Evolutionary conservation across 2,113 vertebrate genomes (phyloP), one percentile per base, ranked within the genome.

Genomic region (Mugil cephalus): DNA sequence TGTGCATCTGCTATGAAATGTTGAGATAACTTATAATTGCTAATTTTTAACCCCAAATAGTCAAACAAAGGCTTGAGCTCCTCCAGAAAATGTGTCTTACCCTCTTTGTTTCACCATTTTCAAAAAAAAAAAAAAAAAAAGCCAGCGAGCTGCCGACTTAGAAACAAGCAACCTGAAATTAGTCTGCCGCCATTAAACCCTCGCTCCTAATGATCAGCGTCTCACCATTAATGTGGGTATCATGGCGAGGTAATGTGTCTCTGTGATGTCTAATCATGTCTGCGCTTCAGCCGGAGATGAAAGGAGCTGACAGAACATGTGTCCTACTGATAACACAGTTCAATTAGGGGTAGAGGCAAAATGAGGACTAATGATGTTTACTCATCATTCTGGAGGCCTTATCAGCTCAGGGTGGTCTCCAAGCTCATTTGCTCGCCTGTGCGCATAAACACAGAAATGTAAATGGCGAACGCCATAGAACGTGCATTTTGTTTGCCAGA

Each of bases 341-440:
- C 69, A 86, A 85, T 92, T 87, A 91, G 54, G 17, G 68, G 46
- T 50, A 73, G 71, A 70, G 75, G 47, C 59, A 65, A 68, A 72
- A 50, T 54, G 71, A 66, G 50, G 77, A 66, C 80, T 90, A 84
- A 91, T 86, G 85, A 87, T 90, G 88, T 91, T 88, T 89, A 82
- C 82, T 69, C 59, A 62, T 82, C 64, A 74, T 74, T 61, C 38
- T 12, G 9, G 34, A 21, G 24, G 64, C 39, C 62, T 70, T 60
- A 71, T 77, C 69, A 69, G 17, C 67, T 35, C 38, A 46, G 54
- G 69, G 63, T 43, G 40, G 69, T 73, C 69, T 64, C 45, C 53
- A 64, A 75, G 63, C 35, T 47, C 40, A 59, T 70, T 36, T 59
- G 17, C 47, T 40, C 10, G 10, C 11, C 13, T 14, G 11, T 46